phyloP scores from a whole-genome alignment of 2,113 vertebrate genomes.

The Oreocharis arfaki region DNA sequence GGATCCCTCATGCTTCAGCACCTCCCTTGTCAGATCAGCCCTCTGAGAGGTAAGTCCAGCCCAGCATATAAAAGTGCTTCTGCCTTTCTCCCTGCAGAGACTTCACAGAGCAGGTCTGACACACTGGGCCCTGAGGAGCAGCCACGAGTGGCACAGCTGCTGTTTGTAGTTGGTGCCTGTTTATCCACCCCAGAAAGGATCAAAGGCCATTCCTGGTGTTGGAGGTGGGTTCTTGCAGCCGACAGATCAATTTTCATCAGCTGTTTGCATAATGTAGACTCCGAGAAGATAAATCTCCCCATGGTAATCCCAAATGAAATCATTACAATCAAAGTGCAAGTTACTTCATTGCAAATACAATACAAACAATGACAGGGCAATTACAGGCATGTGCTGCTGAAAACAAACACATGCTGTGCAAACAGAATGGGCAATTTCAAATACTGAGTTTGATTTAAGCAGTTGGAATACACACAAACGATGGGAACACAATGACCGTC shows the following conservation, averaged over 20 bases:
- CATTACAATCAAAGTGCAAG: slow-evolving; percentile 28
- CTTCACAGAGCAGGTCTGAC: not conserved
- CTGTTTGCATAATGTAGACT: slow-evolving; percentile 14
- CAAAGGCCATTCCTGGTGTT: not conserved
- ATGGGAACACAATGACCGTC: not conserved
- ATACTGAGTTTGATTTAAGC: not conserved
- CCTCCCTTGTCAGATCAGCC: not conserved
- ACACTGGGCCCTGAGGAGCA: not conserved
- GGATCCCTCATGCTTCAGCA: not conserved
- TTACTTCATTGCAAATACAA: slow-evolving; percentile 33
- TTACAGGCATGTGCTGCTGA: slow-evolving; percentile 30
- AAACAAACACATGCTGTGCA: slow-evolving; percentile 47
- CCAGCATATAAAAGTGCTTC: not conserved
- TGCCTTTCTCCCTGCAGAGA: not conserved
- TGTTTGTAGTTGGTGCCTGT: not conserved
- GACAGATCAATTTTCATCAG: not conserved
- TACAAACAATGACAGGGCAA: slow-evolving; percentile 35
- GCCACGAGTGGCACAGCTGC: not conserved
- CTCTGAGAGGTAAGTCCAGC: not conserved
- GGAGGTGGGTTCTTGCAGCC: not conserved
- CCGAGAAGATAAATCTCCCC: not conserved
- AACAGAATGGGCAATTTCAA: slow-evolving; percentile 24
- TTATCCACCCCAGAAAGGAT: not conserved
- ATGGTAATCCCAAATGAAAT: slow-evolving; percentile 33
- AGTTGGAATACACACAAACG: not conserved